Conservation (phyloP, 2,113 vertebrate genomes). For the Dinomys branickii region DNA sequence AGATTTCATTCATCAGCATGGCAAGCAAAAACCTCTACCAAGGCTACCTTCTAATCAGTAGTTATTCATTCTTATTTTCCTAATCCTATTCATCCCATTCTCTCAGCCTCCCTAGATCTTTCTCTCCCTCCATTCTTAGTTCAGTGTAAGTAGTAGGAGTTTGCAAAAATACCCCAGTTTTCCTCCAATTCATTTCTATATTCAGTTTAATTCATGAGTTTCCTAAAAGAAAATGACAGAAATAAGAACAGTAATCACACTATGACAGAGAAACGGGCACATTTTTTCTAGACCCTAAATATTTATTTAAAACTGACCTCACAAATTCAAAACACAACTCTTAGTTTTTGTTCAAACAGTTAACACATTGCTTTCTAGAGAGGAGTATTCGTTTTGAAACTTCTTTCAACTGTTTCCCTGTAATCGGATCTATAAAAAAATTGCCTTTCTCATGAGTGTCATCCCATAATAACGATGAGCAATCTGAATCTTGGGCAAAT, state of each 20-base stretch:
- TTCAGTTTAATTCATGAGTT: not conserved
- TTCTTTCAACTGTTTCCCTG: not conserved
- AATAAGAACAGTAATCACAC: not conserved
- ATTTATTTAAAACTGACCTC: not conserved
- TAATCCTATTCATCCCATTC: not conserved
- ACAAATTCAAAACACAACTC: not conserved
- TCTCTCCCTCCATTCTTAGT: not conserved
- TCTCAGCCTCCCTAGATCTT: not conserved
- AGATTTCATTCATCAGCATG: not conserved
- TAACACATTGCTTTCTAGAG: not conserved
- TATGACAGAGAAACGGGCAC: not conserved
- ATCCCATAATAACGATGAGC: not conserved
- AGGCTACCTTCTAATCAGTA: not conserved
- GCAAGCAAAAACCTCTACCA: not conserved
- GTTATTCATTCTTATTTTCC: not conserved
- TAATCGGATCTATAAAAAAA: not conserved
- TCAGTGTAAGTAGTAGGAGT: not conserved
- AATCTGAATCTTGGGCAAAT: not conserved
- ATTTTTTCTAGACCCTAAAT: not conserved
- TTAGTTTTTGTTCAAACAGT: not conserved
- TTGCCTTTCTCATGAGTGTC: not conserved
- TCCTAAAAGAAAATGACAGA: not conserved
- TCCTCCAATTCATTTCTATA: not conserved
- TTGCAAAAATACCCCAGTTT: not conserved
- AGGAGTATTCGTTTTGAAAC: not conserved